phyloP scores from a whole-genome alignment of 2,797 vertebrate species.

The Erithacus rubecula region DNA sequence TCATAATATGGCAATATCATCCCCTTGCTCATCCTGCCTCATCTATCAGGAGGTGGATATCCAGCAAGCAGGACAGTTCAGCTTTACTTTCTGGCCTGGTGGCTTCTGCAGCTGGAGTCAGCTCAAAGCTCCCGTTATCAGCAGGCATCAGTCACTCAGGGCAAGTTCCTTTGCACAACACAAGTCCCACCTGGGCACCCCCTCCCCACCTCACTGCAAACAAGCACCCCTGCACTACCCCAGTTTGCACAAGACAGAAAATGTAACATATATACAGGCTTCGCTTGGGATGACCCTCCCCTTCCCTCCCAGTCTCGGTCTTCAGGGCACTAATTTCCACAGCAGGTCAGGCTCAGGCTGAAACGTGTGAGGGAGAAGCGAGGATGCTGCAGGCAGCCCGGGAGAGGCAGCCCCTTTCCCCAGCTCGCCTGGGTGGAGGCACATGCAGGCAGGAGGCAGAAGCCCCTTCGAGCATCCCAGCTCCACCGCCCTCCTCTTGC shows the following conservation, averaged over 20 bases:
- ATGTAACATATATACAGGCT: conserved; percentile 63
- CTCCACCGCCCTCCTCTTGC: neutral
- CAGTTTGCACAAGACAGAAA: conserved; percentile 65
- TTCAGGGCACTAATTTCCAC: conserved; percentile 54
- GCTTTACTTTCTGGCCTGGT: neutral
- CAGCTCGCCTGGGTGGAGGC: neutral
- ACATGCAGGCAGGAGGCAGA: conserved; percentile 33
- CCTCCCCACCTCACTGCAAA: conserved; percentile 62
- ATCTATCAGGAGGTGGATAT: neutral
- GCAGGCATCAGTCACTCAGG: neutral
- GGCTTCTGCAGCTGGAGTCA: neutral
- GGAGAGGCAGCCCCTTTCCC: neutral
- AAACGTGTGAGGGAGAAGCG: neutral
- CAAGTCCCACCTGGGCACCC: conserved; percentile 12
- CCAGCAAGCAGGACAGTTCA: neutral
- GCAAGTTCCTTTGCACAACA: conserved; percentile 32
- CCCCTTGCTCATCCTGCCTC: neutral
- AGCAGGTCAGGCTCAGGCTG: conserved; percentile 22
- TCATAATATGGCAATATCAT: conserved; percentile 63
- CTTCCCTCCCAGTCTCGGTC: conserved; percentile 35
- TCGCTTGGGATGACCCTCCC: neutral
- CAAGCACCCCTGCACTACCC: conserved; percentile 54
- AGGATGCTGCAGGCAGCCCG: neutral
- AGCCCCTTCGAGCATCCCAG: neutral
- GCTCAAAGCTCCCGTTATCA: neutral